Conservation (phyloP, 2,888 invertebrate genomes). For the Monopis laevigella region DNA sequence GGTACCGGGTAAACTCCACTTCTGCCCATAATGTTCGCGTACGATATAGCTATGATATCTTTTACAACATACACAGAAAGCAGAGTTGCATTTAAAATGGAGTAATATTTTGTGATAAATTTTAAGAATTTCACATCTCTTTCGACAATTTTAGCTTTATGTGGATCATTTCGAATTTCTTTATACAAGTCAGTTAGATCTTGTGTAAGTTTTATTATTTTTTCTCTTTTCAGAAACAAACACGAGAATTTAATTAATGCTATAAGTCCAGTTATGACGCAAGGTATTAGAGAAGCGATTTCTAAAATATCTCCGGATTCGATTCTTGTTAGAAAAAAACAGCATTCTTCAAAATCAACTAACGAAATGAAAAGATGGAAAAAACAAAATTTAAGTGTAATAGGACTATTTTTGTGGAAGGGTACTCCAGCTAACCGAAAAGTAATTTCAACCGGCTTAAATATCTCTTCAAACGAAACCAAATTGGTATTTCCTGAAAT, state of each 20-base stretch:
- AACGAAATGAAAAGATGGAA: constrained; percentile 1
- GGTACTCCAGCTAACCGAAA: constrained; percentile 11
- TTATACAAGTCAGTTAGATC: constrained; percentile 1
- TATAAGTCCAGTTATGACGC: constrained; percentile 3
- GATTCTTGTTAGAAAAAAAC: constrained; percentile 9
- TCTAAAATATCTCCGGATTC: constrained; percentile 11
- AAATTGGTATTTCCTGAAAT: constrained; percentile 7
- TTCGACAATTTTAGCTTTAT: background rate
- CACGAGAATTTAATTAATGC: constrained; percentile 6
- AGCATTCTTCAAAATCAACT: constrained; percentile 7
- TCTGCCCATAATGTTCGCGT: constrained; percentile 1
- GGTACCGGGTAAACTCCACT: constrained; percentile 26
- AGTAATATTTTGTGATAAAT: constrained; percentile 36
- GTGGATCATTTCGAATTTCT: background rate
- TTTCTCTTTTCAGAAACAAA: constrained; percentile 7
- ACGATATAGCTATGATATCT: constrained; percentile 4
- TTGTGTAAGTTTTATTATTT: constrained; percentile 6
- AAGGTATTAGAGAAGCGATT: constrained; percentile 10
- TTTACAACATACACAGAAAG: constrained; percentile 33
- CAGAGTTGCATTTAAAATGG: constrained; percentile 35
- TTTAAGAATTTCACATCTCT: constrained; percentile 30
- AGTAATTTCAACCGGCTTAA: constrained; percentile 10
- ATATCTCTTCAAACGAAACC: constrained; percentile 7
- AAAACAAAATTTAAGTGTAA: constrained; percentile 1
- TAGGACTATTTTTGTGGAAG: constrained; percentile 6